Percentiles rank a stretch among this genome's conserved stretches.
Evolutionary conservation across 1,140 invertebrate genomes (phyloP).

Genomic region (Heliconius eleuchia): DNA sequence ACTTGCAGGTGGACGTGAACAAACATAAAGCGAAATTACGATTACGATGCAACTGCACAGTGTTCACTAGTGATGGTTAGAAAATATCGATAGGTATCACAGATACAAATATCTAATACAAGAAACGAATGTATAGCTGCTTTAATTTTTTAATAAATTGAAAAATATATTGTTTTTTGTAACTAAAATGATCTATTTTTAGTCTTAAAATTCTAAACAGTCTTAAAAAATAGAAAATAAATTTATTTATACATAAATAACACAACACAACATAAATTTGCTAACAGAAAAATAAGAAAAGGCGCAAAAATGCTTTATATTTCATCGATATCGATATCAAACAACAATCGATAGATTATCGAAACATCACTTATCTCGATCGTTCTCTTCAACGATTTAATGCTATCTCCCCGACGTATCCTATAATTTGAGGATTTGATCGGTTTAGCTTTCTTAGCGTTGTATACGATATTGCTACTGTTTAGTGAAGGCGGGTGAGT

Average conservation of each 20-base stretch:
- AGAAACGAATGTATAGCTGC: too few relatives aligned
- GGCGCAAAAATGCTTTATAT: neutral
- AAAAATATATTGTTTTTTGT: too few relatives aligned
- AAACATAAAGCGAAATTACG: conserved; percentile 48
- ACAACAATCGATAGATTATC: neutral
- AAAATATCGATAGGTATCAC: neutral
- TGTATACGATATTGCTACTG: conserved; percentile 37
- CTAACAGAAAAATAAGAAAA: neutral
- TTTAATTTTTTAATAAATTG: too few relatives aligned
- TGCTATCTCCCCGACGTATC: conserved; percentile 34
- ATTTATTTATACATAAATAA: too few relatives aligned
- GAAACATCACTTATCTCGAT: neutral
- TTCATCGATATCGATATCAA: neutral
- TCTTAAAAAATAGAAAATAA: too few relatives aligned
- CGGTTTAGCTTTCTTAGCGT: conserved; percentile 33
- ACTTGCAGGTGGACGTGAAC: conserved; percentile 37
- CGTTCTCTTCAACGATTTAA: conserved; percentile 32
- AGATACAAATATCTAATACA: neutral
- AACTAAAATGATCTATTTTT: too few relatives aligned
- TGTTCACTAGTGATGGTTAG: neutral
- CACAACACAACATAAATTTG: neutral
- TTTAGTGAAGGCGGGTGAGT: conserved; percentile 29
- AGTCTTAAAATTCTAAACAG: too few relatives aligned
- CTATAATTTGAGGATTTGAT: conserved; percentile 43
- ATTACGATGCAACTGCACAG: conserved; percentile 34